A percentile compares a stretch with the other conserved stretches of the same genome.
Conservation (phyloP, 2,888 invertebrate species). For the Melieria picta region DNA sequence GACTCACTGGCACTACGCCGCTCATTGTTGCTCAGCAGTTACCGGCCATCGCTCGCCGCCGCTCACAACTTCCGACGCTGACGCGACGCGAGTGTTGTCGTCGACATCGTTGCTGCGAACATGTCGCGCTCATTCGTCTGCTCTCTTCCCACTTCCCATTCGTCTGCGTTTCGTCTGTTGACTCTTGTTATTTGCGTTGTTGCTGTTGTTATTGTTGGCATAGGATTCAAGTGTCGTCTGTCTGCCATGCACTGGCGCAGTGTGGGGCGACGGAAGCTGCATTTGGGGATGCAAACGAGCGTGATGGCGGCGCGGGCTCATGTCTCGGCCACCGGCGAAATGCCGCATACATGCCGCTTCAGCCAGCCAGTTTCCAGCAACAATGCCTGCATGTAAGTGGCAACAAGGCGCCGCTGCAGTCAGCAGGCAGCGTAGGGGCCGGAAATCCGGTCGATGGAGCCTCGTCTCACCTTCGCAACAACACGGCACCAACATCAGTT, state of each 20-base stretch:
- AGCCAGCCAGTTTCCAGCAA: neutral
- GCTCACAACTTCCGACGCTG: slow-evolving; percentile 10
- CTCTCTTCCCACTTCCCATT: slow-evolving; percentile 30
- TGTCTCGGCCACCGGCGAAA: neutral
- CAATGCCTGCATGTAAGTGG: neutral
- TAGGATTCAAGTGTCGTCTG: slow-evolving; percentile 31
- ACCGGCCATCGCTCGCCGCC: slow-evolving; percentile 22
- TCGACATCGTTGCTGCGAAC: slow-evolving; percentile 14
- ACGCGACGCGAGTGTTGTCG: slow-evolving; percentile 19
- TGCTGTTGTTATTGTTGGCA: slow-evolving; percentile 26
- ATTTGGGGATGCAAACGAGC: slow-evolving; percentile 13
- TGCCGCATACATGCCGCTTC: neutral
- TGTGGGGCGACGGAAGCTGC: neutral
- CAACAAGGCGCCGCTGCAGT: neutral
- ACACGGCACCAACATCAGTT: too few relatives aligned
- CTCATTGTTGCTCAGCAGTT: slow-evolving; percentile 39
- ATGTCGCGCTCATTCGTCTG: slow-evolving; percentile 28
- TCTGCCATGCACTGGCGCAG: neutral
- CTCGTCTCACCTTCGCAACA: too few relatives aligned
- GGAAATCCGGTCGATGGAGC: too few relatives aligned
- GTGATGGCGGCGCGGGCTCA: slow-evolving; percentile 11
- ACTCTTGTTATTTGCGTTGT: slow-evolving; percentile 29
- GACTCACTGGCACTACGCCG: slow-evolving; percentile 28
- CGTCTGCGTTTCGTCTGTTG: slow-evolving; percentile 32
- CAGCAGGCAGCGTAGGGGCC: too few relatives aligned